A percentile compares a stretch with the other conserved stretches of the same genome.
Evolutionary conservation across 2,797 vertebrate species (phyloP).

Genomic region (Rachycentron canadum): DNA sequence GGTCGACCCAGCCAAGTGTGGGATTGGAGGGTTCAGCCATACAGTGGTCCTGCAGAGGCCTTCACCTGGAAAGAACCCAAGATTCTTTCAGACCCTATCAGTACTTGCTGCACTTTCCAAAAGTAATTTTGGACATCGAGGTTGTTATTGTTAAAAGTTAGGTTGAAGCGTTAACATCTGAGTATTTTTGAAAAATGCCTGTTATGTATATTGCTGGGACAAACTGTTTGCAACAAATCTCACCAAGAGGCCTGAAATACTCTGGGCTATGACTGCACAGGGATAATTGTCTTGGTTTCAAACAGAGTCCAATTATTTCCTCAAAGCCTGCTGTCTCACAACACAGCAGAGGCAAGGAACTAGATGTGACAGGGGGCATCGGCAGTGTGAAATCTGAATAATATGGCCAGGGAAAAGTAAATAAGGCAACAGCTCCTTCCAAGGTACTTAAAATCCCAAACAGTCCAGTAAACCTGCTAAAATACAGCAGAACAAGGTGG

Average conservation of each 20-base stretch:
- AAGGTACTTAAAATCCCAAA: constrained; percentile 1
- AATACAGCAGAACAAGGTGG: constrained; percentile 10
- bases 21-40: constrained; percentile 40
- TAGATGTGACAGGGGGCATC: constrained; percentile 27
- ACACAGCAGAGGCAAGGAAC: constrained; percentile 28
- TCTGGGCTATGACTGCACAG: constrained; percentile 36
- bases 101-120: constrained; percentile 28
- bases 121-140: constrained; percentile 35
- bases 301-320: constrained; percentile 65
- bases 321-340: constrained; percentile 47
- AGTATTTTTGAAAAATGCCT: constrained; percentile 8
- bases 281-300: constrained; percentile 51
- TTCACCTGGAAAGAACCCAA: constrained; percentile 54
- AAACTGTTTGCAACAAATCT: constrained; percentile 20
- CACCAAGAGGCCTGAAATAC: constrained; percentile 36
- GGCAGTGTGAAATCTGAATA: constrained; percentile 26
- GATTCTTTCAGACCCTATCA: constrained; percentile 40
- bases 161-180: constrained; percentile 28
- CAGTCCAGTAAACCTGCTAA: constrained; percentile 7
- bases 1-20: constrained; percentile 34
- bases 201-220: constrained; percentile 9
- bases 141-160: constrained; percentile 50
- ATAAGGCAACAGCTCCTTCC: constrained; percentile 25
- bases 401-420: constrained; percentile 24
- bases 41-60: constrained; percentile 24